Evolutionary conservation across 2,113 vertebrate genomes (phyloP).

Genomic region (Colistium nudipinnis): DNA sequence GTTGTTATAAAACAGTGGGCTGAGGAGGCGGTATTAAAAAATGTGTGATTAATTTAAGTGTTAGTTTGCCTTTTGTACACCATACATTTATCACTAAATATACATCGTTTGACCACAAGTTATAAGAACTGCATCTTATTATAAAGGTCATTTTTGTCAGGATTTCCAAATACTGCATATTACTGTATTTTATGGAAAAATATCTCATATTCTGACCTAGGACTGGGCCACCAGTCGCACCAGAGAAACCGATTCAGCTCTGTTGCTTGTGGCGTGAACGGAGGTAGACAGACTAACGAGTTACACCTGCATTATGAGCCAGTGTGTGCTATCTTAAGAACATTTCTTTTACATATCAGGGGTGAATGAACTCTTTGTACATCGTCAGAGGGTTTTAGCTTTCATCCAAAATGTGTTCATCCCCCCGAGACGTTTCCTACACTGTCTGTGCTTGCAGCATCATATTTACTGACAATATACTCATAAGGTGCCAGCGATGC

Average conservation of each 20-base stretch:
- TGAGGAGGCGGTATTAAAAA: slow-evolving; percentile 15
- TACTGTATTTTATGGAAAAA: background rate
- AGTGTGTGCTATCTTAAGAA: slow-evolving; percentile 4
- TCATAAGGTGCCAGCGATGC: background rate
- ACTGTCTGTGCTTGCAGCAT: background rate
- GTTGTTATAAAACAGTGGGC: slow-evolving; percentile 19
- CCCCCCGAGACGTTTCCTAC: background rate
- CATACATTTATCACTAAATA: background rate
- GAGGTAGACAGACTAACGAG: slow-evolving; percentile 9
- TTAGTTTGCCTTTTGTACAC: background rate
- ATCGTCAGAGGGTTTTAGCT: background rate
- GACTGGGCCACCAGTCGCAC: background rate
- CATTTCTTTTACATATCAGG: slow-evolving; percentile 4
- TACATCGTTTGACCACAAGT: background rate
- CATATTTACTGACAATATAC: slow-evolving; percentile 4
- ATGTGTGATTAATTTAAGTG: slow-evolving; percentile 23
- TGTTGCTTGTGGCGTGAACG: slow-evolving; percentile 37
- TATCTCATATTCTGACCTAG: background rate
- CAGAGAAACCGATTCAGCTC: slow-evolving; percentile 28
- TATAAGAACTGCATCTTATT: background rate
- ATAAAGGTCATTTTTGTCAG: background rate
- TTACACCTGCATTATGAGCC: slow-evolving; percentile 24
- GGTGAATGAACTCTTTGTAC: background rate
- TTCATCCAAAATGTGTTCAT: background rate
- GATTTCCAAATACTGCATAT: background rate